Base-by-base conservation (phyloP, 1,140 invertebrate species). In the Drosophila kohkoa region DNA sequence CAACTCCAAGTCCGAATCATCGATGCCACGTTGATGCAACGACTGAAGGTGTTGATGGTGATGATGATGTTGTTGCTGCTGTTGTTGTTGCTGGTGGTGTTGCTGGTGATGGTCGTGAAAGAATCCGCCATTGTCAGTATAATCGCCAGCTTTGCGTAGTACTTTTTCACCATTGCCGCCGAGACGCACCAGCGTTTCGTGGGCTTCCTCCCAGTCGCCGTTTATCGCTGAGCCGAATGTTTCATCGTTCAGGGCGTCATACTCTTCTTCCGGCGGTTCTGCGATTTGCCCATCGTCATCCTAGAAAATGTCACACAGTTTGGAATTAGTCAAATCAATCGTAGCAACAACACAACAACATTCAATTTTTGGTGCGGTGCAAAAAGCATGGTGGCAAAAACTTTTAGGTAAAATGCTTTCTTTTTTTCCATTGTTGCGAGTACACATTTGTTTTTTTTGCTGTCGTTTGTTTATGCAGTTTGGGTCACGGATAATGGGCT, bases 211-310 rank as follows among this genome's bases (percentile, higher is more conserved):
- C 96, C 96, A 97, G 91, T 96, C 96, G 65, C 95, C 95, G 64
- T 92, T 92, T 62, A 90, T 92, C 49, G 96, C 95, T 52, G 95
- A 94, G 43, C 97, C 97, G 93, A 98, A 98, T 1, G 97, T 98
- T 93, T 98, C 97, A 94, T 98, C 96, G 90, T 98, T 98, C 64
- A 98, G 94, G 1, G 97, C 96, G 94, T 98, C 97, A 93, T 97
- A 98, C 81, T 97, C 96, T 72, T 96, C 96, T 81, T 97, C 97
- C 43, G 96, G 96, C 67, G 95, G 95, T 75, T 94, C 95, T 38
- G 66, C 85, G 52, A 91, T 79, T 62, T 94, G 93, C 43, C 95
- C 94, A 55, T 95, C 94, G 28, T 91, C 91, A 46, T 91, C 91
- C 79, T 82, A 57, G 15, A 54, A 1, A 46, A 63, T 13, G 10